Base-by-base conservation (phyloP, 2,888 invertebrate genomes). In the Tiliacea citrago region DNA sequence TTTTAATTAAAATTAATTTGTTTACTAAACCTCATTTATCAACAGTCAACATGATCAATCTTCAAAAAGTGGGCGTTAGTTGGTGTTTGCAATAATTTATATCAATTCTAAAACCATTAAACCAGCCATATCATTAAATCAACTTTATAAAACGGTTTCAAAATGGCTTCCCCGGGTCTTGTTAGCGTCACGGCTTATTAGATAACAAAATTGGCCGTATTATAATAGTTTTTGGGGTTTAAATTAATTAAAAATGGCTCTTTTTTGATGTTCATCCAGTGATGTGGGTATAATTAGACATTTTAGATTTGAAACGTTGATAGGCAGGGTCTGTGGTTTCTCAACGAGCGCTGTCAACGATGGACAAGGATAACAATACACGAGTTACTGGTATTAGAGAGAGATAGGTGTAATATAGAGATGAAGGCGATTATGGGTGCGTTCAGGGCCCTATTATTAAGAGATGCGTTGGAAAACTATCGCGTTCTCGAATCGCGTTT, bases 261-360 rank as follows among this genome's bases (percentile, higher is more conserved):
- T 93, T 94, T 93, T 94, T 93, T 94, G 92, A 93, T 94, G 94
- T 93, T 92, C 91, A 91, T 89, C 91, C 90, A 93, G 92, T 95
- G 96, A 96, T 96, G 95, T 95, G 96, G 96, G 96, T 96, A 95
- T 96, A 96, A 96, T 96, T 96, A 96, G 95, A 93, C 93, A 93
- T 94, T 92, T 93, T 94, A 94, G 96, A 96, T 96, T 93, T 92
- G 90, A 91, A 94, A 93, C 88, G 91, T 91, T 92, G 96, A 96
- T 96, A 96, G 88, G 90, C 85, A 90, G 90, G 90, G 88, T 82
- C 88, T 89, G 92, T 90, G 92, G 93, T 93, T 93, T 92, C 91
- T 92, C 91, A 94, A 93, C 93, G 92, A 93, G 91, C 87, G 90
- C 94, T 95, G 95, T 95, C 95, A 95, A 93, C 93, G 90, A 70